These are phyloP conservation scores for Aphelenchoides besseyi DNA, from an alignment of 1,140 invertebrate species.

Conservation along the genomic window DNA sequence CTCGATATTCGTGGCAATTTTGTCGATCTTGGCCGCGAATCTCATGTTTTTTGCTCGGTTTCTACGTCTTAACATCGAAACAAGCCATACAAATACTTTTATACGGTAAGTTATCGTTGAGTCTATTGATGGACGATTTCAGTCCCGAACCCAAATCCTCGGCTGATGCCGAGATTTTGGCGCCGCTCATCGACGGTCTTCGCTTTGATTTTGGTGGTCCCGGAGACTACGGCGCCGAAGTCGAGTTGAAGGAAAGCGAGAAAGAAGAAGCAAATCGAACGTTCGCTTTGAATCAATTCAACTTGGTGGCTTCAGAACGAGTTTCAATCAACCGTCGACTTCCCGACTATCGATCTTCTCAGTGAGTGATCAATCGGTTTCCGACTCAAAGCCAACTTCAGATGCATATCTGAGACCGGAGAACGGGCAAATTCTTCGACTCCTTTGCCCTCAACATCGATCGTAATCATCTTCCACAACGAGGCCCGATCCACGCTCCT, in stretches of 20 bases:
- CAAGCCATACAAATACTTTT: too few relatives aligned
- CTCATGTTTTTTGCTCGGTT: too few relatives aligned
- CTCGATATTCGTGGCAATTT: not conserved
- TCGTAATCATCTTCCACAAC: conserved; percentile 85
- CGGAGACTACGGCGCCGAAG: conserved; percentile 1
- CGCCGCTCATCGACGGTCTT: not conserved
- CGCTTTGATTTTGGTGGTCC: conserved; percentile 12
- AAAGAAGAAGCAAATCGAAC: conserved; percentile 8
- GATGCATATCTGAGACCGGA: not conserved
- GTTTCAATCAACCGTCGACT: conserved; percentile 13
- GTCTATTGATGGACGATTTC: too few relatives aligned
- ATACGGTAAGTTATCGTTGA: too few relatives aligned
- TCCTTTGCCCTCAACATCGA: conserved; percentile 71
- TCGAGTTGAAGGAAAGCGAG: not conserved
- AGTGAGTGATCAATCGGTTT: not conserved
- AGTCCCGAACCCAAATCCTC: not conserved
- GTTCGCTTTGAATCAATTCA: conserved; percentile 26
- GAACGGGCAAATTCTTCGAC: not conserved
- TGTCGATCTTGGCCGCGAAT: not conserved
- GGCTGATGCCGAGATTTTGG: not conserved
- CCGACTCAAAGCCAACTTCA: not conserved
- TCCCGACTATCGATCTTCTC: not conserved
- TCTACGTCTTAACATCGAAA: too few relatives aligned
- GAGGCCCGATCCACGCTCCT: conserved; percentile 83
- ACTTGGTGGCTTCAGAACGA: conserved; percentile 12